Evolutionary conservation across 2,797 vertebrate genomes (phyloP).

Genomic region (Gambelia wislizenii): DNA sequence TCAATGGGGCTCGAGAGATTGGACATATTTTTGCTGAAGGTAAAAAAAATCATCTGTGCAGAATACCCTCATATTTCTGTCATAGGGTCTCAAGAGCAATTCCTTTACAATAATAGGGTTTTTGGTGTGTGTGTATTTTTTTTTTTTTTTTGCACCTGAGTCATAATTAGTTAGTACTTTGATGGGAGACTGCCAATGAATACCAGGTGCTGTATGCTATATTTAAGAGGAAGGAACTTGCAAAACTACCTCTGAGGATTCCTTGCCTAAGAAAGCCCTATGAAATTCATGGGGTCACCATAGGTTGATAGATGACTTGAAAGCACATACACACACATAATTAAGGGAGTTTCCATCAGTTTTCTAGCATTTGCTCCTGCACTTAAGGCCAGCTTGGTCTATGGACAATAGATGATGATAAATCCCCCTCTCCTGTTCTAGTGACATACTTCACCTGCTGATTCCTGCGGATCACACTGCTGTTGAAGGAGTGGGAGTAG

Average conservation of each 20-base stretch:
- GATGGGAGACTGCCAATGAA: too few relatives aligned
- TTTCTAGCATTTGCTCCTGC: not conserved
- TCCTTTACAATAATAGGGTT: not conserved
- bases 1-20: not conserved
- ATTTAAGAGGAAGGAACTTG: too few relatives aligned
- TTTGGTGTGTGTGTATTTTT: too few relatives aligned
- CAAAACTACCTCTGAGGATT: too few relatives aligned
- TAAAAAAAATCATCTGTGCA: not conserved
- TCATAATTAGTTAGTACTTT: too few relatives aligned
- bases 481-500: not conserved
- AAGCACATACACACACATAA: too few relatives aligned
- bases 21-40: not conserved
- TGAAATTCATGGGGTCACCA: too few relatives aligned
- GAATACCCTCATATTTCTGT: not conserved
- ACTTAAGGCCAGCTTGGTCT: not conserved
- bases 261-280: too few relatives aligned
- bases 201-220: too few relatives aligned
- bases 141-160: not conserved
- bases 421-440: too few relatives aligned
- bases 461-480: not conserved
- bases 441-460: not conserved
- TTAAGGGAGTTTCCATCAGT: not conserved
- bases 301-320: too few relatives aligned
- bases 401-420: not conserved
- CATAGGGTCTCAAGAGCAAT: not conserved